Evolutionary conservation across 1,140 invertebrate genomes (phyloP).

Genomic region (Sinonovacula constricta): DNA sequence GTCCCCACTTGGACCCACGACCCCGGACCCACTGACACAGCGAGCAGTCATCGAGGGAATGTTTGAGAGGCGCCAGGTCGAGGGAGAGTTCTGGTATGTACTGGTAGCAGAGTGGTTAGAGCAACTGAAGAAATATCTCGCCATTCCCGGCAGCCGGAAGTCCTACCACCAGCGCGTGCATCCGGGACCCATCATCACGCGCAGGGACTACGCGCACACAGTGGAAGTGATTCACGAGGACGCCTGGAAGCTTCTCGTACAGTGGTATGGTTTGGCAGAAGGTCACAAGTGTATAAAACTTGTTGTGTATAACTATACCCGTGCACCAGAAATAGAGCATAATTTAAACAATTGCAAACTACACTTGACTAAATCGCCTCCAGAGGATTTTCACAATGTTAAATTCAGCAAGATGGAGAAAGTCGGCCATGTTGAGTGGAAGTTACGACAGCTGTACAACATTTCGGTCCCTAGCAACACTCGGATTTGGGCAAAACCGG

Average conservation of each 20-base stretch:
- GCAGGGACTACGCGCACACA: conserved; percentile 72
- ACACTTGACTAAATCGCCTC: conserved; percentile 64
- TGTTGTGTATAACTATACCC: conserved; percentile 72
- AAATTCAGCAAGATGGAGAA: conserved; percentile 76
- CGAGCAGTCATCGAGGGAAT: conserved; percentile 68
- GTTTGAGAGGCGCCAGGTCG: conserved; percentile 66
- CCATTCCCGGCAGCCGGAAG: conserved; percentile 67
- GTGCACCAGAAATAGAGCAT: conserved; percentile 73
- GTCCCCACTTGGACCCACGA: conserved; percentile 48
- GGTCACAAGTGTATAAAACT: conserved; percentile 73
- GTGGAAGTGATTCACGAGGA: conserved; percentile 75
- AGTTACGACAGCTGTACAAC: conserved; percentile 65
- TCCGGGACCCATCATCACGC: conserved; percentile 71
- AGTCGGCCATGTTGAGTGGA: conserved; percentile 73
- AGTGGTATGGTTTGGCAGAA: conserved; percentile 75
- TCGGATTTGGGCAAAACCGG: conserved; percentile 71
- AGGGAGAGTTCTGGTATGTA: conserved; percentile 76
- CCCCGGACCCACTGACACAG: conserved; percentile 69
- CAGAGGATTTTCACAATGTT: conserved; percentile 74
- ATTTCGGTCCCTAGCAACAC: conserved; percentile 60
- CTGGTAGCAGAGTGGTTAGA: conserved; percentile 75
- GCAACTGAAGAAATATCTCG: conserved; percentile 72
- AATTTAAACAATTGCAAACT: conserved; percentile 75
- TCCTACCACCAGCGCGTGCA: conserved; percentile 69
- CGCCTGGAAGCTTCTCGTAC: conserved; percentile 71